Percentiles rank a stretch among this genome's conserved stretches.
Evolutionary conservation across 2,797 vertebrate species (phyloP).

Genomic region (Bovichtus diacanthus): DNA sequence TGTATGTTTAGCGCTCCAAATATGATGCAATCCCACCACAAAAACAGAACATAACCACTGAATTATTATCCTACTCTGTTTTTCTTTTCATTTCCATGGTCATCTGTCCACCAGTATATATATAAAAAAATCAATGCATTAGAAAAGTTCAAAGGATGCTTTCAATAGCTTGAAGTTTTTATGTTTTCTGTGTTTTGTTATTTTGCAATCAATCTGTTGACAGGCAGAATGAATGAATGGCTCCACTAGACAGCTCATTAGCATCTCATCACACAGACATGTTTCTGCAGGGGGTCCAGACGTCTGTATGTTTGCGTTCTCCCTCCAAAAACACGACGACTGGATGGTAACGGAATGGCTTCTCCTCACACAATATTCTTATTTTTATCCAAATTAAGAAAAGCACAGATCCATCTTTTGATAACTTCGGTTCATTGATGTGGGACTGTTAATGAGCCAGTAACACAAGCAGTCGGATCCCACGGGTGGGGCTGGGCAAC

Average conservation of each 20-base stretch:
- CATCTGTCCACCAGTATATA: neutral
- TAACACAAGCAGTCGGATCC: constrained; percentile 13
- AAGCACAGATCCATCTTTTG: neutral
- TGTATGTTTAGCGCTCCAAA: neutral
- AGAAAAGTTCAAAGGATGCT: constrained; percentile 10
- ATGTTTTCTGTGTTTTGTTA: constrained; percentile 10
- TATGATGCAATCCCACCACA: neutral
- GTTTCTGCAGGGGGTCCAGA: constrained; percentile 30
- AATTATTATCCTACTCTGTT: constrained; percentile 5
- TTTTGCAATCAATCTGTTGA: constrained; percentile 45
- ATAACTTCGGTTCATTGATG: constrained; percentile 22
- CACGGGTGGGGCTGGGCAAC: neutral
- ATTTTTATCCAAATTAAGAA: neutral
- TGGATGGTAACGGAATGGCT: constrained; percentile 55
- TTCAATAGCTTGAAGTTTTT: constrained; percentile 4
- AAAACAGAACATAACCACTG: neutral
- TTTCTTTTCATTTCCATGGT: neutral
- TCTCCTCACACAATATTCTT: constrained; percentile 8
- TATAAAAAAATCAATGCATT: neutral
- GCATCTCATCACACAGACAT: constrained; percentile 55
- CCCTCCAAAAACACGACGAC: constrained; percentile 29
- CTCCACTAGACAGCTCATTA: constrained; percentile 58
- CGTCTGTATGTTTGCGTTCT: constrained; percentile 17
- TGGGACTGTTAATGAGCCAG: constrained; percentile 48
- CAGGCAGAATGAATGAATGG: constrained; percentile 35